Percentiles rank a stretch among this genome's conserved stretches.
phyloP scores from a whole-genome alignment of 2,888 invertebrate species.

The Lasioglossum lativentre region DNA sequence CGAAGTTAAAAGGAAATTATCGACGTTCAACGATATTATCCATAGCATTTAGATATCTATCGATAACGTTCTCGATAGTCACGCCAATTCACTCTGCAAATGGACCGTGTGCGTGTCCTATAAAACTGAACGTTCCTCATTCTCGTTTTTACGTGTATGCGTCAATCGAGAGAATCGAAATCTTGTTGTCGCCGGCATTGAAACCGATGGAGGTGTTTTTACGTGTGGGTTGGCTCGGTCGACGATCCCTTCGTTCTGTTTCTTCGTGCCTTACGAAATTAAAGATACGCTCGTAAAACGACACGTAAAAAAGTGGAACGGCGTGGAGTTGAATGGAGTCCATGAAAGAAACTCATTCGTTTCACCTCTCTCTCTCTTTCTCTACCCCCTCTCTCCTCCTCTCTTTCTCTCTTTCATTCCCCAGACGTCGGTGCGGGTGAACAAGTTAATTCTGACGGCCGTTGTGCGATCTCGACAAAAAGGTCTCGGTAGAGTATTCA shows the following conservation, averaged over 20 bases:
- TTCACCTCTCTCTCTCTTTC: not conserved
- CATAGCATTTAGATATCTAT: not conserved
- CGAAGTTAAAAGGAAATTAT: not conserved
- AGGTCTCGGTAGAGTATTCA: not conserved
- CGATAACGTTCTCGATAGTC: not conserved
- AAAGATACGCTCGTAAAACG: conserved; percentile 13
- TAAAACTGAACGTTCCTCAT: not conserved
- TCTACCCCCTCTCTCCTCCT: not conserved
- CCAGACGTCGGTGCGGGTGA: not conserved
- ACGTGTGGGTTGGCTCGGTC: not conserved
- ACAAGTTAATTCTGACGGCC: conserved; percentile 6
- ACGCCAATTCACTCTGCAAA: not conserved
- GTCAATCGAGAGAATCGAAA: conserved; percentile 1
- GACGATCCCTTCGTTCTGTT: conserved; percentile 3
- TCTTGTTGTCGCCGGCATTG: not conserved
- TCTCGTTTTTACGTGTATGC: not conserved
- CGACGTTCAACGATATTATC: not conserved
- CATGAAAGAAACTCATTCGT: conserved; percentile 13
- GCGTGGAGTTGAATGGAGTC: not conserved
- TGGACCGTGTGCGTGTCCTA: not conserved
- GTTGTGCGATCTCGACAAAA: not conserved
- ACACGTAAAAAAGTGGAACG: conserved; percentile 3
- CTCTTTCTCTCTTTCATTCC: not conserved
- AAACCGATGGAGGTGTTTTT: conserved; percentile 17
- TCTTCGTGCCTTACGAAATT: conserved; percentile 11